Evolutionary conservation across 2,888 invertebrate genomes (phyloP).

Genomic region (Pteria penguin): DNA sequence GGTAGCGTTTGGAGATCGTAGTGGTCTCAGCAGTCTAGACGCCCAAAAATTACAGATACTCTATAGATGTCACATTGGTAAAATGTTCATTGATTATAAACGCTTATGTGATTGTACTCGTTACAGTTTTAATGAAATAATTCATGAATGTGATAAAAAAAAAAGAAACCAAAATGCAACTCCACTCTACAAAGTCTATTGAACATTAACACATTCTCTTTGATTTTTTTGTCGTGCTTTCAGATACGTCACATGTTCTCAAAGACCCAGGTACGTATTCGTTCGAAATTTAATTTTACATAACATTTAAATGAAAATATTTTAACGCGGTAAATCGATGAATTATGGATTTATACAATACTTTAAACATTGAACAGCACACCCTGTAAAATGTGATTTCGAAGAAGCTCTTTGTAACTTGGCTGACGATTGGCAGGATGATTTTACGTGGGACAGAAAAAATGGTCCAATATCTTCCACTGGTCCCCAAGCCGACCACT

Average conservation of each 20-base stretch:
- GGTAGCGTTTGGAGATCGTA: not conserved
- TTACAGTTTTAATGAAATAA: no score
- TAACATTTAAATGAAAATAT: no score
- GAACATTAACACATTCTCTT: no score
- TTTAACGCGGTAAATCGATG: no score
- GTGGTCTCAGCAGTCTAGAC: not conserved
- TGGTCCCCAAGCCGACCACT: slow-evolving; percentile 19
- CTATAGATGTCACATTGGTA: slow-evolving; percentile 8
- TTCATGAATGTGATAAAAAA: no score
- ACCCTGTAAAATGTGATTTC: slow-evolving; percentile 8
- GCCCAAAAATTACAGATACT: not conserved
- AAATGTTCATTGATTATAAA: not conserved
- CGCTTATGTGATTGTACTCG: not conserved
- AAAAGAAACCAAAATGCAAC: no score
- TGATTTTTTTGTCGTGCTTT: no score
- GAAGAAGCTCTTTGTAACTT: slow-evolving; percentile 7
- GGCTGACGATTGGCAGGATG: slow-evolving; percentile 13
- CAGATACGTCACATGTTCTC: slow-evolving; percentile 17
- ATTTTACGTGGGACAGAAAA: slow-evolving; percentile 12
- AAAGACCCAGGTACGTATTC: slow-evolving; percentile 4
- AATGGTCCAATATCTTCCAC: not conserved
- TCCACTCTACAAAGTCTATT: no score
- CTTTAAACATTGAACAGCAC: no score
- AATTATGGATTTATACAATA: no score
- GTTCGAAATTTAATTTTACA: not conserved